Percentiles rank a stretch among this genome's conserved stretches.
These are phyloP conservation scores for Mobula birostris DNA, from an alignment of 2,113 vertebrate genomes.

Conservation along the genomic window DNA sequence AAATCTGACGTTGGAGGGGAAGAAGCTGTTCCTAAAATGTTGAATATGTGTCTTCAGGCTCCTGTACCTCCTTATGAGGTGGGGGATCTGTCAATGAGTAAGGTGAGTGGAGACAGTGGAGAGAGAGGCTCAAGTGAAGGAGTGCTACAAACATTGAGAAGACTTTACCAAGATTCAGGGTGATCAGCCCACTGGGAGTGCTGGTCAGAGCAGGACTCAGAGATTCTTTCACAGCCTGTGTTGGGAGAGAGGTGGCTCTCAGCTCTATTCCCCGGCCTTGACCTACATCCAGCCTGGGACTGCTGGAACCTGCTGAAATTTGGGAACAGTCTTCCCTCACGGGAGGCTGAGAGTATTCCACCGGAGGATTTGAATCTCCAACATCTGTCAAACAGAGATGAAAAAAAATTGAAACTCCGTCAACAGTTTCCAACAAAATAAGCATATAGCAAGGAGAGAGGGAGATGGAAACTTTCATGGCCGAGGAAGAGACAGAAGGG, in stretches of 20 bases:
- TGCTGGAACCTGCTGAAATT: background rate
- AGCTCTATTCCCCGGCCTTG: background rate
- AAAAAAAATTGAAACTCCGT: background rate
- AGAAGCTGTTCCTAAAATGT: too few relatives aligned
- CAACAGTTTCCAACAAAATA: background rate
- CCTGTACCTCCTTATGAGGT: too few relatives aligned
- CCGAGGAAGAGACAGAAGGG: background rate
- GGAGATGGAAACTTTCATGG: background rate
- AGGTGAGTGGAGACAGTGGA: background rate
- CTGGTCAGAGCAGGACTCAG: background rate
- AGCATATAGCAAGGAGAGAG: too few relatives aligned
- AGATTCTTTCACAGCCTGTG: background rate
- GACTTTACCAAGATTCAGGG: background rate
- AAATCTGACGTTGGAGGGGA: too few relatives aligned
- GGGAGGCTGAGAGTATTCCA: background rate
- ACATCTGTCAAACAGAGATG: background rate
- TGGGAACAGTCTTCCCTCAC: background rate
- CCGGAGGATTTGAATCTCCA: background rate
- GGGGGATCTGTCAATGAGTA: background rate
- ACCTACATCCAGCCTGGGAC: background rate
- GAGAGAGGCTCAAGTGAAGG: background rate
- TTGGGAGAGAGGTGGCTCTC: background rate
- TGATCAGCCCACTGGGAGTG: background rate
- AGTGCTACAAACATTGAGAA: background rate
- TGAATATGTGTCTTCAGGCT: too few relatives aligned